Evolutionary conservation across 2,888 invertebrate species (phyloP), one percentile per base, ranked within the genome.

Genomic region (Leucoma salicis): DNA sequence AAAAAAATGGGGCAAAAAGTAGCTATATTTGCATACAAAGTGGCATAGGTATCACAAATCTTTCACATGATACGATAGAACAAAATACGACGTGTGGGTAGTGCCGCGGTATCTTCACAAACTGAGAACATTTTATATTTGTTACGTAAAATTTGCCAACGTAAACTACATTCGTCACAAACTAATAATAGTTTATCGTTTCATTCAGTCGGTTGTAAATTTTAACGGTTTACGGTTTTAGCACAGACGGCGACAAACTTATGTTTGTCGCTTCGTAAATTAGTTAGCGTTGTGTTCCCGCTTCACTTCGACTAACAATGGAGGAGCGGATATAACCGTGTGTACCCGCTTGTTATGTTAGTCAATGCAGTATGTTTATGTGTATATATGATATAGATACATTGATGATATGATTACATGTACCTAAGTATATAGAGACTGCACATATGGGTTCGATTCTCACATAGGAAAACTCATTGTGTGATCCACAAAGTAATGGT

Each of bases 161-260:
- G 56, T 54, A 56, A 48, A 46, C 53, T 62, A 61, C 62, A 67
- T 57, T 68, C 65, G 66, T 63, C 59, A 57, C 68, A 47, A 75
- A 75, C 73, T 78, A 78, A 78, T 78, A 78, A 79, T 77, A 78
- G 76, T 75, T 77, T 68, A 69, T 55, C 68, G 65, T 74, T 74
- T 70, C 70, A 73, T 74, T 75, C 63, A 63, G 59, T 49, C 61
- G 61, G 66, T 63, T 67, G 63, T 81, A 80, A 79, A 80, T 75
- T 77, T 67, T 65, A 63, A 53, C 57, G 68, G 70, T 82, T 80
- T 74, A 80, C 64, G 61, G 74, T 74, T 77, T 70, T 78, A 78
- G 76, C 75, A 73, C 70, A 66, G 58, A 50, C 65, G 48, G 52
- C 60, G 64, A 72, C 80, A 74, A 76, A 69, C 66, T 74, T 69